Conservation (phyloP, 1,140 invertebrate species). For the Dolichoris vasculosae region DNA sequence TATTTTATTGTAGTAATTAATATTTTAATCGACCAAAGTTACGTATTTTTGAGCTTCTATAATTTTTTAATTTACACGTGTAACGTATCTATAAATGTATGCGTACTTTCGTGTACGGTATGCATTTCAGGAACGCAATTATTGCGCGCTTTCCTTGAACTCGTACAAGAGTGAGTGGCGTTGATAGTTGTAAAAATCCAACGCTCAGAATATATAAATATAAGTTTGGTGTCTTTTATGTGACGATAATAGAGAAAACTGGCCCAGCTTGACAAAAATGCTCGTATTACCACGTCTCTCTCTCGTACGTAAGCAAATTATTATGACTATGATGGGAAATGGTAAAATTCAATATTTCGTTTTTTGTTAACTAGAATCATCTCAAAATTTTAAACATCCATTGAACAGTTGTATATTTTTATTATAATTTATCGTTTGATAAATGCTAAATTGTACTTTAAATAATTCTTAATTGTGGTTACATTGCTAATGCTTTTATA, state of each 20-base stretch:
- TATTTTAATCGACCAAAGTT: neutral
- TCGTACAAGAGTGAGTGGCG: conserved; percentile 43
- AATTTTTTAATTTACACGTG: neutral
- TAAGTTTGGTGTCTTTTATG: neutral
- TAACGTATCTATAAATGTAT: neutral
- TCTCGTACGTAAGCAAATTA: neutral
- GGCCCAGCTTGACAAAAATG: neutral
- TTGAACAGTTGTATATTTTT: too few relatives aligned
- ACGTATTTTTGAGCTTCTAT: neutral
- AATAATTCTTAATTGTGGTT: too few relatives aligned
- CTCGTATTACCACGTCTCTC: neutral
- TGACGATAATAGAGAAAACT: neutral
- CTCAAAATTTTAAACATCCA: too few relatives aligned
- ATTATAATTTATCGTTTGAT: too few relatives aligned
- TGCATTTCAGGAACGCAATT: neutral
- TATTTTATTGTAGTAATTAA: neutral
- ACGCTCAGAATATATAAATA: neutral
- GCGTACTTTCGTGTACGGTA: neutral
- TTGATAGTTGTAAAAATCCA: conserved; percentile 23
- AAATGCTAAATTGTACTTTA: too few relatives aligned
- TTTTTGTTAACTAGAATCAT: too few relatives aligned
- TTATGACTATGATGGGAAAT: too few relatives aligned
- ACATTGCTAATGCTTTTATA: too few relatives aligned
- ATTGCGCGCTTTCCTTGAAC: conserved; percentile 48
- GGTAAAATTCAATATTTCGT: too few relatives aligned